Base-by-base conservation (phyloP, 2,888 invertebrate genomes). In the Neoitamus cyanurus region DNA sequence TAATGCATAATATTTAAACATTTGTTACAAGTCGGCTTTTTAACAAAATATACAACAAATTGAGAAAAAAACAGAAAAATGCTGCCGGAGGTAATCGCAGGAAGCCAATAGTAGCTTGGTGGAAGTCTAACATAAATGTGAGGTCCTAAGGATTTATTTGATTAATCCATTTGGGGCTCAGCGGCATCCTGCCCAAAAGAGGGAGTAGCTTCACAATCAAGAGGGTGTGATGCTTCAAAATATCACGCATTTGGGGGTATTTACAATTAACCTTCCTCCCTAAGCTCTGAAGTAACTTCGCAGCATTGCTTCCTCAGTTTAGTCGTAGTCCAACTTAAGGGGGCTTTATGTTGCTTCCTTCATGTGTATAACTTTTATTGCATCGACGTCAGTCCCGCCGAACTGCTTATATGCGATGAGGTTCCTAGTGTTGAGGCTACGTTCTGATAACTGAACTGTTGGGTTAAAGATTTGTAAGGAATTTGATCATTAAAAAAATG, bases 391-490 rank as follows among this genome's bases (percentile, higher is more conserved):
- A 91, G 89, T 87, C 91, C 90, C 87, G 91, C 89, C 87, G 93
- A 93, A 91, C 93, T 93, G 90, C 93, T 92, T 88, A 93, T 93
- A 88, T 93, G 93, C 86, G 93, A 92, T 86, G 93, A 93, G 89
- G 93, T 93, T 88, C 94, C 94, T 87, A 94, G 91, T 72, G 94
- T 94, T 84, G 94, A 94, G 87, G 94, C 94, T 89, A 93, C 91
- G 90, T 94, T 94, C 90, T 95, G 95, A 92, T 95, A 96, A 87
- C 97, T 97, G 93, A 98, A 98, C 93, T 97, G 95, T 87, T 92
- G 30, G 31, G 9, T 78, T 42, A 34, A 69, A 84, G 46, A 78
- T 3, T 42, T 5, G 6, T 34, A 78, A 72, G 68, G 31, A 58
- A 83, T 30, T 78, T 83, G 73, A 77, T 75, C n/a, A 6, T n/a